These are phyloP conservation scores for Acanthosepion lycidas DNA, from an alignment of 2,888 invertebrate species.

Conservation along the genomic window DNA sequence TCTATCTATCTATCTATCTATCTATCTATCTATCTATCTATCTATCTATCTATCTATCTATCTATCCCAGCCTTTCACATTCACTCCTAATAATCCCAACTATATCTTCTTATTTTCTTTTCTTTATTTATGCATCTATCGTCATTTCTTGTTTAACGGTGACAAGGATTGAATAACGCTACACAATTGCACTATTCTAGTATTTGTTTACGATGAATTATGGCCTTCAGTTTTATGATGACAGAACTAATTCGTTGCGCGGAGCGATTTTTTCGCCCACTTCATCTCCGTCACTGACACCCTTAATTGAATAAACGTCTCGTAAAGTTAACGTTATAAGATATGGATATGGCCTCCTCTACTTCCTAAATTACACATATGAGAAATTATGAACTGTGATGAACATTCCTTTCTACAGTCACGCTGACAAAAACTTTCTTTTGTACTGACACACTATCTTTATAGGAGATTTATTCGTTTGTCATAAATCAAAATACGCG, in stretches of 20 bases:
- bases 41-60: not conserved
- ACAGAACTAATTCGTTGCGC: slow-evolving; percentile 33
- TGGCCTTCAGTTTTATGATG: slow-evolving; percentile 7
- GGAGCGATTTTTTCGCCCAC: not conserved
- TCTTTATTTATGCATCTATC: not conserved
- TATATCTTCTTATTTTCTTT: not conserved
- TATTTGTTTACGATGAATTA: slow-evolving; percentile 13
- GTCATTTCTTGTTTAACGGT: not conserved
- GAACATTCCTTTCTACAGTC: not conserved
- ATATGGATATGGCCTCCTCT: not conserved
- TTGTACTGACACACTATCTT: too few species aligned
- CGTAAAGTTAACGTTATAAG: not conserved
- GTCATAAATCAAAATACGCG: too few species aligned
- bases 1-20: too few species aligned
- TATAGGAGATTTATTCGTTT: too few species aligned
- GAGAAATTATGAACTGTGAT: not conserved
- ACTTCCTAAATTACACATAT: not conserved
- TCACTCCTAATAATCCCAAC: too few species aligned
- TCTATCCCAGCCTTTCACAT: not conserved
- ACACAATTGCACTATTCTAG: not conserved
- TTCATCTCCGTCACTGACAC: not conserved
- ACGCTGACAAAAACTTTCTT: not conserved
- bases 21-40: too few species aligned
- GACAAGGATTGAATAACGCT: not conserved
- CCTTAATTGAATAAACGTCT: slow-evolving; percentile 8